A percentile compares a stretch with the other conserved stretches of the same genome.
Conservation (phyloP, 2,888 invertebrate species). For the Gari tellinella region DNA sequence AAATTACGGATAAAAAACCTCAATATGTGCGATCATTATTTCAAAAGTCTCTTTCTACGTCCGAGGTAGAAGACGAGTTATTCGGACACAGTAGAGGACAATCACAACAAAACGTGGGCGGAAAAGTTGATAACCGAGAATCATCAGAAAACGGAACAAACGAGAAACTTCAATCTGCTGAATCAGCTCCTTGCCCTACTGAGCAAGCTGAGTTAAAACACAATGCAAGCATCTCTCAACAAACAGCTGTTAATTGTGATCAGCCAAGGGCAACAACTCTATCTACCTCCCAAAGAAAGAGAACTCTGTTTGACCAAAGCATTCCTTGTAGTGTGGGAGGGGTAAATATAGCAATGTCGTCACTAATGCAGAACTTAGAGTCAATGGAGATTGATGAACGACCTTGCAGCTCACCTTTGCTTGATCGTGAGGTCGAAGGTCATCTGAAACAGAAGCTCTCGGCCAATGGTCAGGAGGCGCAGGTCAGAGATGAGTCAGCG, state of each 20-base stretch:
- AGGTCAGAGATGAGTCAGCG: background rate
- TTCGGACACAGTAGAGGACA: too few relatives aligned
- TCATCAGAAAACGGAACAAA: too few relatives aligned
- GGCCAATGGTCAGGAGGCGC: background rate
- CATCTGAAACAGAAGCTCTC: conserved; percentile 32
- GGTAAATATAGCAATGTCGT: conserved; percentile 29
- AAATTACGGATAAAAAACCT: background rate
- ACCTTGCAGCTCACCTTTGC: conserved; percentile 24
- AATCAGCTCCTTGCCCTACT: too few relatives aligned
- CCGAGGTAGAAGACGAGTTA: conserved; percentile 15
- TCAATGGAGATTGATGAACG: conserved; percentile 52
- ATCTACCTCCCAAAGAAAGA: conserved; percentile 10
- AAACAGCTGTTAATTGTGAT: background rate
- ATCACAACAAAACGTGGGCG: too few relatives aligned
- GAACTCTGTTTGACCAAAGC: conserved; percentile 29
- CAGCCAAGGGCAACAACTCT: background rate
- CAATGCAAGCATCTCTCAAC: too few relatives aligned
- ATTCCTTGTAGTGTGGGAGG: conserved; percentile 46
- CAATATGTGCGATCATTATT: conserved; percentile 13
- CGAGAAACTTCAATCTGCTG: too few relatives aligned
- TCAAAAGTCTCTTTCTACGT: conserved; percentile 23
- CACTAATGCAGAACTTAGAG: conserved; percentile 46
- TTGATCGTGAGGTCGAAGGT: conserved; percentile 47
- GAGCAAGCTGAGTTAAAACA: too few relatives aligned
- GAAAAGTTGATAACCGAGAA: too few relatives aligned